A percentile compares a stretch with the other conserved stretches of the same genome.
phyloP scores from a whole-genome alignment of 1,140 invertebrate genomes.

The Cotesia glomerata region DNA sequence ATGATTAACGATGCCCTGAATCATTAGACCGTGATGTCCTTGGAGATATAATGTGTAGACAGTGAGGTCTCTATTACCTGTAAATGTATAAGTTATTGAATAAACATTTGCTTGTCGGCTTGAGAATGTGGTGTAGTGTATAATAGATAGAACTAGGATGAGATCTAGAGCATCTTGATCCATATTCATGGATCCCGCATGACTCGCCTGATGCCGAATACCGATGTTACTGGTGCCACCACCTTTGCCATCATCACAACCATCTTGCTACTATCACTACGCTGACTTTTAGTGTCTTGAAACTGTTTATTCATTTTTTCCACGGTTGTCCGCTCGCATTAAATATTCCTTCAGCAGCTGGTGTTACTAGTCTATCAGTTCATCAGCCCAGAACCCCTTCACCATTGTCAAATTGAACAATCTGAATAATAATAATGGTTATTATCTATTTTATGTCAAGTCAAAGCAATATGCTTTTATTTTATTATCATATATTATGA shows the following conservation, averaged over 20 bases:
- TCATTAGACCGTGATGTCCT: conserved; percentile 22
- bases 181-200: conserved; percentile 39
- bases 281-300: neutral
- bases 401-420: conserved; percentile 18
- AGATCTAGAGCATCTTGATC: conserved; percentile 43
- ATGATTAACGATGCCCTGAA: neutral
- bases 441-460: too few species aligned
- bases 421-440: conserved; percentile 11
- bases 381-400: conserved; percentile 5
- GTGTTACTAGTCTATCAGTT: conserved; percentile 5
- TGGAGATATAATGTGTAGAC: conserved; percentile 5
- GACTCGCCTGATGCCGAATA: conserved; percentile 17
- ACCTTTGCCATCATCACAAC: neutral
- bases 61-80: conserved; percentile 29
- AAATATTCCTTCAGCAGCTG: conserved; percentile 21
- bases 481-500: too few species aligned
- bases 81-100: conserved; percentile 37
- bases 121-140: conserved; percentile 31
- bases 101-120: conserved; percentile 41
- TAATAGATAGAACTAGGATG: neutral
- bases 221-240: neutral
- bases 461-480: too few species aligned
- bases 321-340: conserved; percentile 13
- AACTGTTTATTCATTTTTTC: neutral
- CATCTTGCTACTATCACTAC: neutral